A percentile compares a stretch with the other conserved stretches of the same genome.
These are phyloP conservation scores for Cataglyphis cursor DNA, from an alignment of 2,888 invertebrate species.

Conservation along the genomic window DNA sequence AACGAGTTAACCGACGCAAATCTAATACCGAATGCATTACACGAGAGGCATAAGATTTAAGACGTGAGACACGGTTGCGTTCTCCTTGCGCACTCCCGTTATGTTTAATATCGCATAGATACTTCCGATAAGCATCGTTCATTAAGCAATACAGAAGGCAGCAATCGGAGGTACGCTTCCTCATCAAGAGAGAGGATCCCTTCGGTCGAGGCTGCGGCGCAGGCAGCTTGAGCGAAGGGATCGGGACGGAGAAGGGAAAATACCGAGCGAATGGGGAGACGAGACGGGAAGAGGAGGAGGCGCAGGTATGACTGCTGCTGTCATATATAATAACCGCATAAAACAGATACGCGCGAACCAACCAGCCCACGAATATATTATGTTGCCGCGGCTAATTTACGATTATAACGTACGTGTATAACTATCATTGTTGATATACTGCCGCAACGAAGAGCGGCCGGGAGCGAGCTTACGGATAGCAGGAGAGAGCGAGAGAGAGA, in stretches of 20 bases:
- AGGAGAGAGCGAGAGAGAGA: constrained; percentile 61
- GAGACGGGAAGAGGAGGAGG: constrained; percentile 55
- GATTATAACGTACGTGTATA: constrained; percentile 87
- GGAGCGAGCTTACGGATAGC: constrained; percentile 76
- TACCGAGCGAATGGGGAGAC: neutral
- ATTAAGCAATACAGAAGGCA: constrained; percentile 49
- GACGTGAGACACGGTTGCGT: neutral
- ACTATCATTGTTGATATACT: constrained; percentile 87
- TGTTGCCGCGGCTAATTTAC: constrained; percentile 87
- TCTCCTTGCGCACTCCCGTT: constrained; percentile 21
- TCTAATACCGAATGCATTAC: constrained; percentile 12
- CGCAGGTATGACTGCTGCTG: constrained; percentile 85
- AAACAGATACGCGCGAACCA: constrained; percentile 86
- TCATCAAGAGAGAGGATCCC: constrained; percentile 28
- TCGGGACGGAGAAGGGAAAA: constrained; percentile 26
- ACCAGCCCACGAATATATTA: constrained; percentile 86
- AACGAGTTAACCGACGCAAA: constrained; percentile 30
- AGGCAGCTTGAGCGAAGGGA: constrained; percentile 24
- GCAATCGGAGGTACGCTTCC: constrained; percentile 44
- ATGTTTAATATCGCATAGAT: constrained; percentile 51
- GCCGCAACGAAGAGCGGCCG: constrained; percentile 77
- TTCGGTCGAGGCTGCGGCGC: constrained; percentile 22
- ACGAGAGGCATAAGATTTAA: constrained; percentile 16
- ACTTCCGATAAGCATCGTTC: constrained; percentile 47
- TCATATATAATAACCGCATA: constrained; percentile 87